Conservation (phyloP, 2,113 vertebrate species). For the Phalacrocorax brasilianus region DNA sequence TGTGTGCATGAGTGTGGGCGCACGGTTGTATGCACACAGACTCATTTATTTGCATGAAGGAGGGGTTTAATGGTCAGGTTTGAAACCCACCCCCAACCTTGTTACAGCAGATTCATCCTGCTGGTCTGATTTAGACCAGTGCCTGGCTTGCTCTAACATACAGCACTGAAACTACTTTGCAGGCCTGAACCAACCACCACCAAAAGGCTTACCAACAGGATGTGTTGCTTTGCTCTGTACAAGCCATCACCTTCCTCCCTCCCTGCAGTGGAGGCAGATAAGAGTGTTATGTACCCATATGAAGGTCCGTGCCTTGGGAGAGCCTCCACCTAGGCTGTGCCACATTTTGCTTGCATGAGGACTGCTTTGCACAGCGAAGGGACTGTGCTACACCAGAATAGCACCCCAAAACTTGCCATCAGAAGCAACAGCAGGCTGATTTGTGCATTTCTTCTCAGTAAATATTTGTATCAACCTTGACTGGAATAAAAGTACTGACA, state of each 20-base stretch:
- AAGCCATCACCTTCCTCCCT: neutral
- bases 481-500: neutral
- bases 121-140: neutral
- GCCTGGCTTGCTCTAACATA: neutral
- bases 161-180: rapidly evolving
- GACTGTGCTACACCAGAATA: neutral
- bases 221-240: neutral
- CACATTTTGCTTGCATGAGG: rapidly evolving
- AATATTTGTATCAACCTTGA: neutral
- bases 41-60: neutral
- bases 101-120: neutral
- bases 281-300: rapidly evolving
- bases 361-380: neutral
- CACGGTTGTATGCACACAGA: neutral
- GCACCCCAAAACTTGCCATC: neutral
- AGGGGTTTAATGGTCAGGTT: neutral
- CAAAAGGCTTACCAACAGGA: rapidly evolving
- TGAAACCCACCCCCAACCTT: neutral
- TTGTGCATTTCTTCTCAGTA: neutral
- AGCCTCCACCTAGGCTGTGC: neutral
- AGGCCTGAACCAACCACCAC: rapidly evolving
- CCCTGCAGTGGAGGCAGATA: neutral
- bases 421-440: neutral
- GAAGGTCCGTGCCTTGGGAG: neutral
- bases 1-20: neutral